Base-by-base conservation (phyloP, 2,113 vertebrate species). In the Microcebus griseorufus region DNA sequence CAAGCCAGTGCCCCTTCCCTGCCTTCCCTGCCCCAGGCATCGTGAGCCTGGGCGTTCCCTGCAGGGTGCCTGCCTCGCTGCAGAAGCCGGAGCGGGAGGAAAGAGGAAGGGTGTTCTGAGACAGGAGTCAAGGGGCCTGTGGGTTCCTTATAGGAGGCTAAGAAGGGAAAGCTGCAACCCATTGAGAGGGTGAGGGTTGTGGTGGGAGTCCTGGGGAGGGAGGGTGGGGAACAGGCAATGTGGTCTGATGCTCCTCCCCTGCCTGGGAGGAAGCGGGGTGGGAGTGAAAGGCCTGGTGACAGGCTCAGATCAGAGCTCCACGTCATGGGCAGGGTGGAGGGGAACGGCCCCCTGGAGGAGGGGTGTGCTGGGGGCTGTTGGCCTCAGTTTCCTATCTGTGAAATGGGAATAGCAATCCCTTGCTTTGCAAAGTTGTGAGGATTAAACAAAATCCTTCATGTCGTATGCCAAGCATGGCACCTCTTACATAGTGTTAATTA, bases 281-380 rank as follows among this genome's bases (percentile, higher is more conserved):
- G 65, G 67, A 4, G 9, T 51, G n/a, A 58, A 27, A 6, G 32
- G 42, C 42, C 34, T n/a, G 4, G 64, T 29, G 20, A 45, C 16
- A 14, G 39, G 73, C 14, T 27, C 8, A 17, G 45, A 6, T 34
- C 11, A 25, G 22, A 11, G 70, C 20, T n/a, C 60, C 75, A 34
- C 8, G 6, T 23, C 29, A 14, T 8, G 69, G 37, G 17, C 9
- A 20, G 78, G 27, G 3, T 2, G 0, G 58, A 48, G 67, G 29
- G 18, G 45, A 17, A 5, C 13, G 17, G 17, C 48, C 11, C 18
- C 3, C 2, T 45, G 6, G 45, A 45, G 51, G 39, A 37, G 16
- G 7, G 0, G 0, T 2, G 9, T 64, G 37, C 5, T 27, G 22
- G 27, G 83, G n/a, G 9, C 23, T 3, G 3, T 37, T 13, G 42